Conservation (phyloP, 2,797 vertebrate genomes). For the Gallinago nigripennis region DNA sequence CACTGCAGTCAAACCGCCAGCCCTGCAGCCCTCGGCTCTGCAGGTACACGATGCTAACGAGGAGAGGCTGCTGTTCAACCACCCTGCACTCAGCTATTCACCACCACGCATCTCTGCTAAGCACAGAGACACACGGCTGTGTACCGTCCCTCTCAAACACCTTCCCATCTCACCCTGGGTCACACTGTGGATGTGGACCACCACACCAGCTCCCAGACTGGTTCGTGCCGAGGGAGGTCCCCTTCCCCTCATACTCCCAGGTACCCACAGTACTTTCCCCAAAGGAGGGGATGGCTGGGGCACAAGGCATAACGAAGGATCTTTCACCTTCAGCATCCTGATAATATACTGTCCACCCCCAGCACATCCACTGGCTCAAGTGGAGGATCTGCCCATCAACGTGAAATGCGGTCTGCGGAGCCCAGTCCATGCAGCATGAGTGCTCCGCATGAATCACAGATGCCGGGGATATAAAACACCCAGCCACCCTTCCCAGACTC, state of each 20-base stretch:
- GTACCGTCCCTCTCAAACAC: neutral
- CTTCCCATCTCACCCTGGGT: neutral
- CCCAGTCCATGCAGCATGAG: neutral
- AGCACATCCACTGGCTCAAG: neutral
- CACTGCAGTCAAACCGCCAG: neutral
- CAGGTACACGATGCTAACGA: neutral
- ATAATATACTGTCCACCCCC: fast-evolving
- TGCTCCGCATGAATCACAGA: neutral
- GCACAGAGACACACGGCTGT: neutral
- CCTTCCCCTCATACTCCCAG: fast-evolving
- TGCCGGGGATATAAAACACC: neutral
- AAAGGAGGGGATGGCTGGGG: neutral
- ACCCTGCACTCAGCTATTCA: neutral
- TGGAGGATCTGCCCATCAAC: neutral
- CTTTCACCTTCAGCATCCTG: neutral
- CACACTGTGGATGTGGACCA: neutral
- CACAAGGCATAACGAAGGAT: fast-evolving
- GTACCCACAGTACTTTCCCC: neutral
- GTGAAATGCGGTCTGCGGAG: neutral
- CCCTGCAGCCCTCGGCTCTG: neutral
- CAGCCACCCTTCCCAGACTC: neutral
- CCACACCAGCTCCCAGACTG: fast-evolving
- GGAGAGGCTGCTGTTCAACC: neutral
- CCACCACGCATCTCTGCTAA: neutral
- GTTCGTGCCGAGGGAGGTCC: fast-evolving